These are phyloP conservation scores for Tenualosa thibaudeaui DNA, from an alignment of 2,797 vertebrate genomes.

Conservation along the genomic window DNA sequence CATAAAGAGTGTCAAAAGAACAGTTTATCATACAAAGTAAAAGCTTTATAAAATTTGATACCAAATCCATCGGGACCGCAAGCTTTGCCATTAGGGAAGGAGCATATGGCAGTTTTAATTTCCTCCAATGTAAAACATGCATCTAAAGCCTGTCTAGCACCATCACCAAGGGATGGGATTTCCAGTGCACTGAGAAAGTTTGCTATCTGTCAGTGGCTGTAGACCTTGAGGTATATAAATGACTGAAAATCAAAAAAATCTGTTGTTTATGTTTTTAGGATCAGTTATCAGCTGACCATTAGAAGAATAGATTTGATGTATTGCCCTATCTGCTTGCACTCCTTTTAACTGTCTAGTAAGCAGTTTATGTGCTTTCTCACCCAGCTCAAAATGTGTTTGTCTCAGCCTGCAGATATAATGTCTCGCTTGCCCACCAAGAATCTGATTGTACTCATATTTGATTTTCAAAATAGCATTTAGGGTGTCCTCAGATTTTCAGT, in stretches of 20 bases:
- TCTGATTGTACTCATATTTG: background rate
- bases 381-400: conserved; percentile 11
- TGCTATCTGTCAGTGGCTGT: background rate
- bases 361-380: background rate
- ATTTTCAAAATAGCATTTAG: no score
- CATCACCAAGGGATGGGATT: background rate
- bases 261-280: background rate
- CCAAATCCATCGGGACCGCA: background rate
- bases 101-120: background rate
- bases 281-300: background rate
- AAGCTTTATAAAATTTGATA: background rate
- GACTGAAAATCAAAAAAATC: background rate
- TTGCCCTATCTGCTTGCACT: background rate
- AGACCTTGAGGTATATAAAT: background rate
- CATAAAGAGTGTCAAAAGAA: background rate
- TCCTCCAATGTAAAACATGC: background rate
- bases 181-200: background rate
- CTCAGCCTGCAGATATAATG: background rate
- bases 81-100: background rate
- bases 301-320: background rate
- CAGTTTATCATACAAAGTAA: background rate
- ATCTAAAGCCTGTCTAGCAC: background rate
- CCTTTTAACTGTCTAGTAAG: conserved; percentile 6
- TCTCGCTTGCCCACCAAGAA: background rate
- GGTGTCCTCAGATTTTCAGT: background rate